A percentile compares a stretch with the other conserved stretches of the same genome.
Evolutionary conservation across 2,797 vertebrate species (phyloP).

Genomic region (Sebastes minor): DNA sequence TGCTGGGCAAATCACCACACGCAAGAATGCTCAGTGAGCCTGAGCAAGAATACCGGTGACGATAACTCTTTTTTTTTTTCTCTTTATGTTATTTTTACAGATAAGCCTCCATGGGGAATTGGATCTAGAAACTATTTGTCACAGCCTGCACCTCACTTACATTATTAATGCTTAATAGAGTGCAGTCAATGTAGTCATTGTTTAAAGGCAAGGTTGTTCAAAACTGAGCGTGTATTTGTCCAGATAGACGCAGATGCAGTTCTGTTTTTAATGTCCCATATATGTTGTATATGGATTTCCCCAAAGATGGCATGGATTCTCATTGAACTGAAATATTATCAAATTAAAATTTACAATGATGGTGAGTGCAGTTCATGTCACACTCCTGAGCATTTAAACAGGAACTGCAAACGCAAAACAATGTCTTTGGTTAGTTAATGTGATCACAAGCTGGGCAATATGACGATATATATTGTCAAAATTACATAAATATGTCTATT

Average conservation of each 20-base stretch:
- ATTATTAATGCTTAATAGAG: constrained; percentile 57
- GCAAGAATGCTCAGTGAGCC: constrained; percentile 67
- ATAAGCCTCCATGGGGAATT: constrained; percentile 55
- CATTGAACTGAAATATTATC: background rate
- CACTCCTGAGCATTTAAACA: background rate
- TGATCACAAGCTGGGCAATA: background rate
- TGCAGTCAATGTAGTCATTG: constrained; percentile 38
- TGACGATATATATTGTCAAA: background rate
- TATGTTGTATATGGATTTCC: background rate
- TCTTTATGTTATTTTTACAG: constrained; percentile 62
- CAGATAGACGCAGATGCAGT: background rate
- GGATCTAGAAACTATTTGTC: constrained; percentile 50
- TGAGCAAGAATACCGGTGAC: constrained; percentile 56
- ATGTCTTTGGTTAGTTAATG: background rate
- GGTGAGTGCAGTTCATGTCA: background rate
- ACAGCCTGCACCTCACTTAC: constrained; percentile 35
- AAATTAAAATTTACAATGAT: background rate
- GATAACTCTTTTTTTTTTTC: constrained; percentile 53
- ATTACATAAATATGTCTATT: background rate
- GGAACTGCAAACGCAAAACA: background rate
- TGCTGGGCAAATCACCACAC: constrained; percentile 79
- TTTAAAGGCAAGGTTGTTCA: constrained; percentile 33
- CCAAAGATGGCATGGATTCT: background rate
- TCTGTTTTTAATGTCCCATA: background rate
- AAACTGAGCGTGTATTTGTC: constrained; percentile 3